Evolutionary conservation across 1,140 invertebrate genomes (phyloP).

Genomic region (silkworm (Bombyx mori)): ASM3026992v2 NC_085123.1:15443501-15444000

Average conservation of each 20-base stretch:
- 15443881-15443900: slow-evolving; percentile 49
- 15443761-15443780: no score
- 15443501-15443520: slow-evolving; percentile 3
- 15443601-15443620: not conserved
- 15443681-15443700: not conserved
- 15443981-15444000: slow-evolving; percentile 56
- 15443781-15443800: no score
- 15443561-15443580: not conserved
- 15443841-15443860: slow-evolving; percentile 69
- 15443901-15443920: slow-evolving; percentile 72
- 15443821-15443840: slow-evolving; percentile 62
- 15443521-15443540: slow-evolving; percentile 1
- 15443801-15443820: slow-evolving; percentile 40
- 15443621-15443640: no score
- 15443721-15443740: not conserved
- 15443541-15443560: not conserved
- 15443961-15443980: slow-evolving; percentile 37
- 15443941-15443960: slow-evolving; percentile 67
- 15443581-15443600: not conserved
- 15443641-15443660: not conserved
- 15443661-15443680: not conserved
- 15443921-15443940: slow-evolving; percentile 71
- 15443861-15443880: slow-evolving; percentile 62
- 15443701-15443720: not conserved
- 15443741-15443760: no score